Base-by-base conservation (phyloP, 2,113 vertebrate genomes). In the Alethe diademata region DNA sequence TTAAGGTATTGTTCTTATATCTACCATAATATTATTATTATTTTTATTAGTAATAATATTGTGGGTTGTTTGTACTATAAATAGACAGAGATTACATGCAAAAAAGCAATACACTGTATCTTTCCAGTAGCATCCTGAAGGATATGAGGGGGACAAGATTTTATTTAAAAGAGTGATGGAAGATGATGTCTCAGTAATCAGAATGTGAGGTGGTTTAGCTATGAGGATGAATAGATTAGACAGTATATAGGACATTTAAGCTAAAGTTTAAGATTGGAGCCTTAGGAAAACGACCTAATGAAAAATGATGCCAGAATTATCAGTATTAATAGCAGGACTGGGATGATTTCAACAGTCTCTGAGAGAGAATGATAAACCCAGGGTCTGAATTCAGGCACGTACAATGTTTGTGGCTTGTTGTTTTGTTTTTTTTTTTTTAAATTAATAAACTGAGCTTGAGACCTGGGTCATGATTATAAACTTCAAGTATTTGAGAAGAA, bases 11-110 rank as follows among this genome's bases (percentile, higher is more conserved):
- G 60, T 73, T 95, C 25, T 66, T 90, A 18, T 74, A 85, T 93
- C 93, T 87, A 85, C 40, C 7, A 28, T 67, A 14, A 58, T 91
- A 64, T 84, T 84, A 62, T 62, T 95, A 88, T 81, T 88, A 70
- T 40, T 96, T 73, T 86, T 92, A 74, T 78, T 94, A 94, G 51
- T 58, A 78, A 90, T 92, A 90, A 58, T 58, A 78, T 73, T 28
- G 25, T 76, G 47, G 6, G 6, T 18, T 12, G 5, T 53, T 88
- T 94, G 47, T 92, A 70, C 86, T 88, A 86, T 64, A 84, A 78
- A 65, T 17, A 92, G 75, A 95, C 67, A 95, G 90, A 86, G 60
- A 94, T 96, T 47, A 58, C 38, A 67, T 7, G 65, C 51, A 61
- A 88, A 65, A 88, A 93, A 95, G 26, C 33, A 90, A 88, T 93